Percentiles rank a stretch among this genome's conserved stretches.
These are phyloP conservation scores for Arrhopalites spinosus DNA, from an alignment of 2,888 invertebrate species.

Conservation along the genomic window DNA sequence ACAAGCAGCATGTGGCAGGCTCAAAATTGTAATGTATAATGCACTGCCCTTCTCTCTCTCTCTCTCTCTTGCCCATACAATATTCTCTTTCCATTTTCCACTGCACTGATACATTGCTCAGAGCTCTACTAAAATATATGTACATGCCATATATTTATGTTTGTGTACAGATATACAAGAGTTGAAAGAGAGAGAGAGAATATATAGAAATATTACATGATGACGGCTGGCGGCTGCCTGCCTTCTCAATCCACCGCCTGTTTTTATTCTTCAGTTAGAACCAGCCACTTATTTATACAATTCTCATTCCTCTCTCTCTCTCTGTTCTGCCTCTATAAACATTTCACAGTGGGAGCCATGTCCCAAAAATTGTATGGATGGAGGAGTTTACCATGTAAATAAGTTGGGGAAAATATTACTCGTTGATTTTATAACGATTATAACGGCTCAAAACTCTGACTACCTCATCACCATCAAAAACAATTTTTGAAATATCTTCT, in stretches of 20 bases:
- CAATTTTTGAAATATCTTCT: too few relatives aligned
- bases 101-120: too few relatives aligned
- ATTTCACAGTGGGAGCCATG: neutral
- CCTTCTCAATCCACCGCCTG: neutral
- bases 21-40: neutral
- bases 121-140: neutral
- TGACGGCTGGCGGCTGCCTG: conserved; percentile 16
- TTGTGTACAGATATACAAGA: too few relatives aligned
- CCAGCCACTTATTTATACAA: neutral
- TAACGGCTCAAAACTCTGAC: too few relatives aligned
- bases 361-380: too few relatives aligned
- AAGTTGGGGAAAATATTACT: too few relatives aligned
- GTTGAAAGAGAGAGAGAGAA: too few relatives aligned
- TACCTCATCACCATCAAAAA: too few relatives aligned
- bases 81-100: neutral
- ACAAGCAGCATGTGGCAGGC: neutral
- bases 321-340: neutral
- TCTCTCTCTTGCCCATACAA: neutral
- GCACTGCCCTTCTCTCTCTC: neutral
- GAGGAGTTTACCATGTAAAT: too few relatives aligned
- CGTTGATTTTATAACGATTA: too few relatives aligned
- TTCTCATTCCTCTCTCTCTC: neutral
- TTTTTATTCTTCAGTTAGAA: neutral
- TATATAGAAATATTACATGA: too few relatives aligned
- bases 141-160: neutral